Conservation (phyloP, 2,113 vertebrate species). For the Martes martes region DNA sequence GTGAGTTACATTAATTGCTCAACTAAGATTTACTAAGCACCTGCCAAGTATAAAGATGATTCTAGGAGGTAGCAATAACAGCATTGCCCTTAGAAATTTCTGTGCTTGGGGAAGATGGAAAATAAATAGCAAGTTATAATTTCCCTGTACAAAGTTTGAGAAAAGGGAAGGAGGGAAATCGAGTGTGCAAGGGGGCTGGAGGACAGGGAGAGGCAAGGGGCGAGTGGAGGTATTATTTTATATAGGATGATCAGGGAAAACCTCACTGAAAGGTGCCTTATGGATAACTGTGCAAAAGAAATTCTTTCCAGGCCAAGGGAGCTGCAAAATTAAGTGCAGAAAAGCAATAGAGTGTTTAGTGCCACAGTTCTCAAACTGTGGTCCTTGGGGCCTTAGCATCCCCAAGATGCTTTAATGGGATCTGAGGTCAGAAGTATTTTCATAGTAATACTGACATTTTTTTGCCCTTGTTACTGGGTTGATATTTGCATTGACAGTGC, state of each 20-base stretch:
- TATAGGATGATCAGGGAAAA: background rate
- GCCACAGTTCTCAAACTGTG: background rate
- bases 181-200: background rate
- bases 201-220: background rate
- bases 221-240: background rate
- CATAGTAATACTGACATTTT: background rate
- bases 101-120: background rate
- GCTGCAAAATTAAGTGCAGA: background rate
- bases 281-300: background rate
- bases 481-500: background rate
- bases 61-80: background rate
- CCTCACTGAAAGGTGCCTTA: background rate
- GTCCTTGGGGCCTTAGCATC: background rate
- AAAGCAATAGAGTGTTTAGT: background rate
- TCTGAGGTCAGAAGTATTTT: background rate
- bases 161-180: background rate
- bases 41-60: background rate
- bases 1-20: background rate
- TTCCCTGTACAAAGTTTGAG: background rate
- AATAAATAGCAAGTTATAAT: background rate
- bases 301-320: background rate
- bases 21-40: background rate
- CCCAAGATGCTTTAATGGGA: background rate
- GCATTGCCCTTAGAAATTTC: background rate
- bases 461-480: background rate